Base-by-base conservation (phyloP, 2,888 invertebrate species). In the Euclidia mi region DNA sequence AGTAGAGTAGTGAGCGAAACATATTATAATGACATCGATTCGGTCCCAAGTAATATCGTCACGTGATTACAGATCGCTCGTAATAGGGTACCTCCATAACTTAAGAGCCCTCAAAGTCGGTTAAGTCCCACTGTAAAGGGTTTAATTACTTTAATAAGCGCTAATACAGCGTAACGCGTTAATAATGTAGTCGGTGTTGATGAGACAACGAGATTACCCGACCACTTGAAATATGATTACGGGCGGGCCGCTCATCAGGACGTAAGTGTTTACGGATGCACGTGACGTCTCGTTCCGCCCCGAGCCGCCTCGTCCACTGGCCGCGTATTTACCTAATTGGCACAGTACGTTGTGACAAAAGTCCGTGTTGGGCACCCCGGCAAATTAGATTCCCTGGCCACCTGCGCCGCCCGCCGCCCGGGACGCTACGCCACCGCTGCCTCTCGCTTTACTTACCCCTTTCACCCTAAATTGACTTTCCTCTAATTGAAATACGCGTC, bases 311-410 rank as follows among this genome's bases (percentile, higher is more conserved):
- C 68, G 71, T 63, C 74, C 78, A 69, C 74, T 70, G 68, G 64
- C 69, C 75, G 78, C 88, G 83, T 91, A 91, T 94, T 92, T 92
- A 90, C 89, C 88, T 94, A 93, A 93, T 93, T 93, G 93, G 85
- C 77, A 78, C 85, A 87, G 82, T 85, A 82, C 85, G 75, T 83
- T 86, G 85, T 88, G 89, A 92, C 92, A 92, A 92, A 92, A 92
- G 89, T 90, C 87, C 89, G 82, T 78, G 79, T 77, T 68, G 78
- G 69, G 67, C 69, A 70, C 81, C 82, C n/a, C 76, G 75, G 79
- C 79, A 92, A 94, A 93, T 94, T 93, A 91, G 90, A 93, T 93
- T 91, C 81, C 71, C 80, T 74, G 66, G 59, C 71, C 79, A 59
- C 71, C 73, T 69, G 63, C 68, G 58, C 63, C 61, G 61, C 72